Evolutionary conservation across 2,113 vertebrate genomes (phyloP), one percentile per base, ranked within the genome.

Genomic region (Lepisosteus oculatus): DNA sequence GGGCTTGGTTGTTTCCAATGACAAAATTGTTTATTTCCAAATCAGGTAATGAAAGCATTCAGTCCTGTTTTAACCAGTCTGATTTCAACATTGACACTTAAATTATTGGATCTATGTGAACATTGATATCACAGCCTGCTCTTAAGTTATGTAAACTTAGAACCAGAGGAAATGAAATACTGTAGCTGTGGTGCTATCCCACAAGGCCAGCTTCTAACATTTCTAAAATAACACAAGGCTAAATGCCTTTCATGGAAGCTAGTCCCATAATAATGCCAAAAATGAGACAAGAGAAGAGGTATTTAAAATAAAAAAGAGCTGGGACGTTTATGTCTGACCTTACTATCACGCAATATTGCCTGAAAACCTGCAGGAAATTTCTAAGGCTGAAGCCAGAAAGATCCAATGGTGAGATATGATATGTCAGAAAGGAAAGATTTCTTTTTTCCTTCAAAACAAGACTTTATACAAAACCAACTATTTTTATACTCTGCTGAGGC

Each of bases 321-420:
- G 71, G 67, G 47, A 74, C 73, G 81, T 81, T 76, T 79, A 79
- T 77, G 85, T 86, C 66, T 72, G 85, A 76, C 81, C 81, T 76
- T 76, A 80, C 75, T 54, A 56, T 85, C 83, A 84, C 72, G 76
- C 80, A 3, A 83, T 80, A 76, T 77, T 83, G 84, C 74, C 73
- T 79, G 77, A 74, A 83, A 77, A 78, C 61, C 64, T 72, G 73
- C 61, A 76, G 69, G 76, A 82, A 73, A 56, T 67, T 78, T 67
- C 71, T 71, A 15, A 1, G 17, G 43, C 5, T 65, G 72, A 65
- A 75, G 77, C 80, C 82, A 84, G 74, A 43, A 0, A 8, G 44
- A 74, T 78, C 73, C 43, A 68, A 81, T 79, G 75, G 75, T 59
- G 81, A 67, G 76, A 88, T 74, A 17, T 2, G 71, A 86, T 79